phyloP scores from a whole-genome alignment of 2,113 vertebrate genomes.

The Hydropotes inermis region DNA sequence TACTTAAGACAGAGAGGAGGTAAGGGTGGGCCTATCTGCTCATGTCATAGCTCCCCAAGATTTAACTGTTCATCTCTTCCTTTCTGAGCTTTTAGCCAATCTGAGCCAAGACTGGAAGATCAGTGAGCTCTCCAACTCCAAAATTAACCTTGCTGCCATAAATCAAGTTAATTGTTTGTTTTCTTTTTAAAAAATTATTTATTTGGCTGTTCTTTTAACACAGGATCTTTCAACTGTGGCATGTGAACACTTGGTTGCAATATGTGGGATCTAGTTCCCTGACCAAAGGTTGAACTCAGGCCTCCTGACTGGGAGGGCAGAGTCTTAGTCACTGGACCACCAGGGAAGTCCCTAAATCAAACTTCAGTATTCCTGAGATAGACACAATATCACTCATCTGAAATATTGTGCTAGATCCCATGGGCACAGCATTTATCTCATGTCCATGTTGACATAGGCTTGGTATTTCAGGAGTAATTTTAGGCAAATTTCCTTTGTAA shows the following conservation, averaged over 20 bases:
- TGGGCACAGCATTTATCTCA: not conserved
- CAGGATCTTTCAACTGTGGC: not conserved
- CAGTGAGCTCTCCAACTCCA: not conserved
- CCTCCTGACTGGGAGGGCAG: not conserved
- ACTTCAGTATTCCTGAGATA: not conserved
- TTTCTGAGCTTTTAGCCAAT: not conserved
- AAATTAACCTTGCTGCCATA: not conserved
- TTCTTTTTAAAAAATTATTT: not conserved
- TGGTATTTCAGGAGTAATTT: not conserved
- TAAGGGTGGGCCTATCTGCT: not conserved
- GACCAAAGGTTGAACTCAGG: not conserved
- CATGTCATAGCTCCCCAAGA: not conserved
- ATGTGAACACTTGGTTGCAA: not conserved
- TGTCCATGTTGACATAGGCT: not conserved
- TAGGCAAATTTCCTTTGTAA: not conserved
- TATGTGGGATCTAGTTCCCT: not conserved
- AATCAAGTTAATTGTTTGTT: not conserved
- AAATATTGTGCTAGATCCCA: not conserved
- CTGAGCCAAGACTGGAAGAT: not conserved
- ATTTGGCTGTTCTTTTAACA: not conserved
- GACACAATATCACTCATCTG: too few species aligned
- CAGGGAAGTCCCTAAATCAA: not conserved
- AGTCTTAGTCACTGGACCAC: not conserved
- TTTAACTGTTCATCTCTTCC: not conserved
- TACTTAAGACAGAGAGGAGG: not conserved